Percentiles rank a stretch among this genome's conserved stretches.
These are phyloP conservation scores for Mythimna loreyi DNA, from an alignment of 2,888 invertebrate genomes.

Conservation along the genomic window DNA sequence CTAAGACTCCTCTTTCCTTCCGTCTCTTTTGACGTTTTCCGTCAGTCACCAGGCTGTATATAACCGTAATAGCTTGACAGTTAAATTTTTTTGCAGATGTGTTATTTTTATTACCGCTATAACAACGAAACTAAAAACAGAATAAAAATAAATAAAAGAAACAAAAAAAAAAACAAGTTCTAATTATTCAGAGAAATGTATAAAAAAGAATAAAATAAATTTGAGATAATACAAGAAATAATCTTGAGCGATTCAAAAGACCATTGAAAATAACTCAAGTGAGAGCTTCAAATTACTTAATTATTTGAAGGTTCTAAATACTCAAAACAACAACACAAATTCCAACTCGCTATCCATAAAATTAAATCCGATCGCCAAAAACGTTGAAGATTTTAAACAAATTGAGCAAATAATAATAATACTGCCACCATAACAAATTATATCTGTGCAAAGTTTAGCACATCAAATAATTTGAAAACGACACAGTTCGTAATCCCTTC, in stretches of 20 bases:
- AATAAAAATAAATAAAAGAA: no score
- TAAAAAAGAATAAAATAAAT: no score
- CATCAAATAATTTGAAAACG: conserved; percentile 69
- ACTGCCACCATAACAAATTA: conserved; percentile 28
- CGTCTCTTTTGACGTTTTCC: no score
- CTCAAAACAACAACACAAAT: conserved; percentile 8
- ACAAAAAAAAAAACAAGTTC: no score
- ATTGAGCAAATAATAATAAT: conserved; percentile 15
- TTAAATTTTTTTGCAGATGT: no score
- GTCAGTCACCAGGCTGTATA: no score
- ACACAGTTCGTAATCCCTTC: conserved; percentile 76
- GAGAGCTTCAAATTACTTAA: background rate
- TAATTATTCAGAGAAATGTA: no score
- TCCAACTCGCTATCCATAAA: conserved; percentile 3
- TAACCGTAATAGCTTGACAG: no score
- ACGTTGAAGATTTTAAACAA: conserved; percentile 28
- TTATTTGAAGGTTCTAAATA: background rate
- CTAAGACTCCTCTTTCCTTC: no score
- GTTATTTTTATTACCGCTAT: no score
- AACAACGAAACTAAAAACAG: no score
- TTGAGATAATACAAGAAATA: no score
- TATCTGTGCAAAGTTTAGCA: conserved; percentile 47
- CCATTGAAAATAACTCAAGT: background rate
- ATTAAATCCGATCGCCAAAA: conserved; percentile 20
- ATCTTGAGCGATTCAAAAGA: background rate